Base-by-base conservation (phyloP, 92 coral and sea anemone genomes). In the Epizoanthus fatuus region DNA sequence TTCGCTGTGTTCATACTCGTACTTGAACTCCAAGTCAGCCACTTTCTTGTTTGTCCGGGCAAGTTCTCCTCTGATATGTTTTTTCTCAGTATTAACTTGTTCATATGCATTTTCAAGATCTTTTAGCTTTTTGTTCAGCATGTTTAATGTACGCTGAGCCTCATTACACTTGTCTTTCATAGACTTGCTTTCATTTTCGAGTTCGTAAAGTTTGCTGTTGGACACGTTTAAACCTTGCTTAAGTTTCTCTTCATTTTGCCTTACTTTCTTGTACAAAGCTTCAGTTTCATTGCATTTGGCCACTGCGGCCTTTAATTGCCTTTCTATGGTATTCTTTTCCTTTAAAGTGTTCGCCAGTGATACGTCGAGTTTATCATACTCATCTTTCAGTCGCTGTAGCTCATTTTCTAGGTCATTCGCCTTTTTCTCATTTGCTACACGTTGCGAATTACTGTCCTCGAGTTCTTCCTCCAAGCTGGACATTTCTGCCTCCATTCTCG, bases 1-100 rank as follows among this genome's bases (percentile, higher is more conserved):
- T 83, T 95, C 96, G 35, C 40, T 91, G 63, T 52, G 84, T 53
- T 95, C 98, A 20, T 91, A 87, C n/a, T 95, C 96, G 55, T 90
- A 85, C 20, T 86, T 91, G 70, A 92, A 86, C 69, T 91, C 95
- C 55, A 94, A 69, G 60, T 94, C 95, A 16, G 92, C 72, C 0
- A 96, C 45, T 68, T 95, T 93, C 71, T 81, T 86, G 60, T 83
- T 85, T 19, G 86, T 47, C 5, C 74, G 16, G 55, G 86, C 79
- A 53, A 94, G 81, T 40, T 93, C 92, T 81, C 93, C 93, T 51
- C 89, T 93, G 7, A 87, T 81, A 16, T 86, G 91, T 75, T 87
- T 92, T 74, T 95, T 74, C 63, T 96, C 99, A 37, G 45, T 57
- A 55, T 95, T 98, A 56, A 90, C 86, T 64, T 90, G 91, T 64